Base-by-base conservation (phyloP, 37 sponge, comb jelly and placozoan species). In the Beroe ovata region DNA sequence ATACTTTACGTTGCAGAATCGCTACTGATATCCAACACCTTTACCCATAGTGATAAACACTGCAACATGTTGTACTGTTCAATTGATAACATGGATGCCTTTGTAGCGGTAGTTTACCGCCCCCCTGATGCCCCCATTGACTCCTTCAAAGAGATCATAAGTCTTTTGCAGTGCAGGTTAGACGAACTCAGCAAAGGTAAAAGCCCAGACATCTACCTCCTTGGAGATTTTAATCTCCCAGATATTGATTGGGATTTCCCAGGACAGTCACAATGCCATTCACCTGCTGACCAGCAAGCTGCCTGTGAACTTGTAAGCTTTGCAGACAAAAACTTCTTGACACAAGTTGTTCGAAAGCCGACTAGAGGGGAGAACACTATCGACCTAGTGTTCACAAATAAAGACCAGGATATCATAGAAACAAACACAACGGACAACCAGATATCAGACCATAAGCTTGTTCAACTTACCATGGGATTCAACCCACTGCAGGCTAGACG, bases 221-320 rank as follows among this genome's bases (percentile, higher is more conserved):
- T 33, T 4, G 69, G 69, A 66, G 69, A 66, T 30, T 66, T 66
- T 37, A 66, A 66, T 30, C 69, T 66, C 2, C 69, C 69, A n/a
- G 26, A 62, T 62, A 34, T 66, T 14, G 69, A 66, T 18, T 66
- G 69, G 69, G 69, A 29, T 4, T 28, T 29, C n/a, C 11, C 23
- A 4, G 23, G 26, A 4, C 28, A 6, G 26, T 6, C 11, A 6
- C 11, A 8, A n/a, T 6, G 3, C 8, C 63, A 28, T 6, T 8
- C 22, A 6, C 21, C 8, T n/a, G 63, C n/a, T 8, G n/a, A 18
- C 11, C 11, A 18, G 26, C 22, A 66, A 66, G 69, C 69, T 11
- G 33, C 35, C 8, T 1, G 3, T 1, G 6, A 33, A 14, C 69
- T 66, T 66, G 8, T 66, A 14, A 37, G 34, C 25, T 66, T 66